Conservation (phyloP, 1,140 invertebrate genomes). For the Pseudomyrmex gracilis region DNA sequence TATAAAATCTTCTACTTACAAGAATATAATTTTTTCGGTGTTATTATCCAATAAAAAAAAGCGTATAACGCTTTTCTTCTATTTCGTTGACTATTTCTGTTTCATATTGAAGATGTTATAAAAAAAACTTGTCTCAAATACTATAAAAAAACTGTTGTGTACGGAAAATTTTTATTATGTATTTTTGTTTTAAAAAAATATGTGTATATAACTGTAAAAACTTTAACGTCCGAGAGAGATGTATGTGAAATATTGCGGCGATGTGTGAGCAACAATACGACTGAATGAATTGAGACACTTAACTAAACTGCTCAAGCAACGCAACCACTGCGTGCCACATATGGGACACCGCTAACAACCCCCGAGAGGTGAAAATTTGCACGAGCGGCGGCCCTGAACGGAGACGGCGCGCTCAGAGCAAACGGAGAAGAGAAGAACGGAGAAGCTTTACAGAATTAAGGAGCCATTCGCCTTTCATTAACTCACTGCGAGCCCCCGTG, state of each 20-base stretch:
- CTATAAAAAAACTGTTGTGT: too few relatives aligned
- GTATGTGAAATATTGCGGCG: neutral
- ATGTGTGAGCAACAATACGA: neutral
- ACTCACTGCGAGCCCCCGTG: conserved; percentile 64
- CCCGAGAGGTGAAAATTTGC: conserved; percentile 55
- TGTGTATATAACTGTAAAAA: neutral
- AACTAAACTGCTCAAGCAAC: conserved; percentile 31
- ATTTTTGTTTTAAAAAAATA: too few relatives aligned
- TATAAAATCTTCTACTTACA: too few relatives aligned
- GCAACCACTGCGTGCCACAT: conserved; percentile 17
- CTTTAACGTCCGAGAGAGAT: neutral
- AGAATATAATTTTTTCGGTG: too few relatives aligned
- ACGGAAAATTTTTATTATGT: too few relatives aligned
- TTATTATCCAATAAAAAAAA: too few relatives aligned
- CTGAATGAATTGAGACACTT: conserved; percentile 11
- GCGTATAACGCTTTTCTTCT: too few relatives aligned
- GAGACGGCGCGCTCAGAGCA: conserved; percentile 58
- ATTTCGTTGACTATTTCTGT: too few relatives aligned
- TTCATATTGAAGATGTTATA: too few relatives aligned
- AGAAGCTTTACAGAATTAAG: conserved; percentile 80
- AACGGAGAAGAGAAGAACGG: conserved; percentile 62
- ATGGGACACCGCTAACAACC: conserved; percentile 48
- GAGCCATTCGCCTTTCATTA: conserved; percentile 81
- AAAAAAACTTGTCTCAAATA: too few relatives aligned
- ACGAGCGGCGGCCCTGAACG: conserved; percentile 51